phyloP scores from a whole-genome alignment of 2,888 invertebrate genomes.

The Lacanobia oleracea region DNA sequence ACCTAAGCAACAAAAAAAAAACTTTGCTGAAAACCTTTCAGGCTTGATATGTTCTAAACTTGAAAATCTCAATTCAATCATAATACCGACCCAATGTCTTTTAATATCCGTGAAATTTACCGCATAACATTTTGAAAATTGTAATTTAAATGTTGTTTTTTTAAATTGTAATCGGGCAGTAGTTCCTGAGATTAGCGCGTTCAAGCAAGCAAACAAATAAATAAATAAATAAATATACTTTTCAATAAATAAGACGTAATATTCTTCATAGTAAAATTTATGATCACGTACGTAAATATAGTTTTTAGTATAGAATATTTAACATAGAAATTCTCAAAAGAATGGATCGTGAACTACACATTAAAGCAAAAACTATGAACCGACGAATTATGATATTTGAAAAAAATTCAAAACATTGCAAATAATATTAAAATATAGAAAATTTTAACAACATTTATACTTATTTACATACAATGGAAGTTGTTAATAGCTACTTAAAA shows the following conservation, averaged over 20 bases:
- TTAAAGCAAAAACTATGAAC: slow-evolving; percentile 21
- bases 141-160: too few relatives aligned
- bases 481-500: background rate
- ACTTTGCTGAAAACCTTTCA: background rate
- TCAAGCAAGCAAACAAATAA: too few relatives aligned
- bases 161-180: too few relatives aligned
- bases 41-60: too few relatives aligned
- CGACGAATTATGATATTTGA: slow-evolving; percentile 1
- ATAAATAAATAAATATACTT: too few relatives aligned
- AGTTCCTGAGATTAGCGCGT: too few relatives aligned
- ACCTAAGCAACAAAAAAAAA: too few relatives aligned
- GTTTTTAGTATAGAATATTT: slow-evolving; percentile 21
- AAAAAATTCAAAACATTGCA: slow-evolving; percentile 24
- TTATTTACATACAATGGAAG: slow-evolving; percentile 38
- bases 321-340: slow-evolving; percentile 8
- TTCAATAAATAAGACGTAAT: slow-evolving; percentile 4
- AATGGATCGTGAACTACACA: slow-evolving; percentile 12
- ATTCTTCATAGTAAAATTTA: slow-evolving; percentile 6
- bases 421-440: slow-evolving; percentile 21
- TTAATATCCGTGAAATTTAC: too few relatives aligned
- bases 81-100: too few relatives aligned
- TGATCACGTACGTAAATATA: background rate
- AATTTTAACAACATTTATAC: background rate
- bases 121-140: background rate
- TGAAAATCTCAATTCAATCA: too few relatives aligned